These are phyloP conservation scores for Chaetoderma sp. DNA, from an alignment of 2,888 invertebrate genomes.

Conservation along the genomic window DNA sequence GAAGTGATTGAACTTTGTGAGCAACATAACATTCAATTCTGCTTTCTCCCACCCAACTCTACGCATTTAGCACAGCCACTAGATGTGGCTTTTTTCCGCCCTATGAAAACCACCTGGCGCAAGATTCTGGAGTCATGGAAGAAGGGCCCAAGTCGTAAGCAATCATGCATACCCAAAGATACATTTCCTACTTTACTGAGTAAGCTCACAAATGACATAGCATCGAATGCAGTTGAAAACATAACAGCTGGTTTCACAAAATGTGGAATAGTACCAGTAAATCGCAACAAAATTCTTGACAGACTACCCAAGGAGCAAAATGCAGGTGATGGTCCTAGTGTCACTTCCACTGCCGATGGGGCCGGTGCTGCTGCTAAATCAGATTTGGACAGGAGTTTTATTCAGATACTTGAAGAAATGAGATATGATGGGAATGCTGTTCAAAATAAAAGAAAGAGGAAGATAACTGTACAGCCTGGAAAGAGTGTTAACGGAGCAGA, in stretches of 20 bases:
- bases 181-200: neutral
- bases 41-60: neutral
- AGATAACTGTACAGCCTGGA: no score
- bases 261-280: neutral
- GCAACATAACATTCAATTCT: neutral
- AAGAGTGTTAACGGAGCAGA: no score
- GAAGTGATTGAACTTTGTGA: neutral
- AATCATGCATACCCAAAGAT: neutral
- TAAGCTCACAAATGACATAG: no score
- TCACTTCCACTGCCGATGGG: neutral
- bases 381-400: no score
- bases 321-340: neutral
- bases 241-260: neutral
- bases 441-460: no score
- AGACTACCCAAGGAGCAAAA: neutral
- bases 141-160: neutral
- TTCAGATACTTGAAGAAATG: no score
- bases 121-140: neutral
- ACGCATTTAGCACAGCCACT: neutral
- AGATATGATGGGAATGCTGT: no score
- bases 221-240: no score
- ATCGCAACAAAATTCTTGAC: neutral
- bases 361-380: neutral
- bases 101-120: neutral
- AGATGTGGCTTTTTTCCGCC: neutral